Base-by-base conservation (phyloP, 2,113 vertebrate genomes). In the Sapayoa aenigma region DNA sequence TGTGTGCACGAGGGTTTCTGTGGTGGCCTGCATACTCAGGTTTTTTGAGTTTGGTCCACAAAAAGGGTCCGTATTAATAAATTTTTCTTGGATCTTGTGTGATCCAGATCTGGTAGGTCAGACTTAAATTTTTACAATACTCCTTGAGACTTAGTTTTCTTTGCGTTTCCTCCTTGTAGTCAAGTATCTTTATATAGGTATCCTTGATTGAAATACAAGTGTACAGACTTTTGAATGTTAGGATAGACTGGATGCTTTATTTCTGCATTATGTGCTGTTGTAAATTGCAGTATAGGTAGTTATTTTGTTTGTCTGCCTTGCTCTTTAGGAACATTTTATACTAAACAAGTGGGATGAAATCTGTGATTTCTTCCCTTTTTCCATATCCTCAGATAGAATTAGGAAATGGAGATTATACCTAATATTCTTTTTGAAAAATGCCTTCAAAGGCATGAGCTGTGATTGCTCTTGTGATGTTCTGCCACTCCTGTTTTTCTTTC, bases 401-500 rank as follows among this genome's bases (percentile, higher is more conserved):
- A 35, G 50, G 46, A 87, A 86, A 46, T 24, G 31, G 58, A 60
- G 50, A 39, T 91, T 41, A 13, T 53, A 22, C 18, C n/a, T 56
- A 5, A 22, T 62, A 11, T 50, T 92, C 14, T 67, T 80, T 78
- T 58, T 44, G n/a, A 37, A 55, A 44, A 47, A 31, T 27, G 9
- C 46, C 89, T 73, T 84, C 28, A 19, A 4, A 77, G 27, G 33
- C 28, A 0, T 18, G 63, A 62, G 42, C 60, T 86, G 35, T 20
- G 41, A 20, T 58, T 0, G 0, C n/a, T 53, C 1, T 0, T 24
- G 1, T 9, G n/a, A 10, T 49, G 39, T 55, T 73, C 53, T 62
- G 65, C 30, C 25, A 5, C 23, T 44, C 39, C 17, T 46, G 3
- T 7, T 86, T 53, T 24, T 13, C 56, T 42, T 13, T 68, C 41